Evolutionary conservation across 2,888 invertebrate species (phyloP).

Genomic region (Endomychus coccineus): DNA sequence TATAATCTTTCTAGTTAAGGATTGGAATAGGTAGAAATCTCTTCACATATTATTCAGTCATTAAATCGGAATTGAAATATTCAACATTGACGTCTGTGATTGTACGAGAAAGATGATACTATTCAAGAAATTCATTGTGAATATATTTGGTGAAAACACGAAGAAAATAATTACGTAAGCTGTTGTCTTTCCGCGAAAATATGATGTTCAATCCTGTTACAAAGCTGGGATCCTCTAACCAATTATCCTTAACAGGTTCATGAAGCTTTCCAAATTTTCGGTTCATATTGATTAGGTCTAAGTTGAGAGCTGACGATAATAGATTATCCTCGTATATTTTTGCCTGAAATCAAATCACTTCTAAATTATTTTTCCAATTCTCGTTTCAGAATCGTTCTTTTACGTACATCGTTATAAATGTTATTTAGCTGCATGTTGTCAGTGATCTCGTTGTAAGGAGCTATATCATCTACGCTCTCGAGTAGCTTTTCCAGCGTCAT

Average conservation of each 20-base stretch:
- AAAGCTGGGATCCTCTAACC: slow-evolving; percentile 25
- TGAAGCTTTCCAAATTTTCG: slow-evolving; percentile 25
- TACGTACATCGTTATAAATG: slow-evolving; percentile 30
- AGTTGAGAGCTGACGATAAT: slow-evolving; percentile 27
- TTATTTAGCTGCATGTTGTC: slow-evolving; percentile 22
- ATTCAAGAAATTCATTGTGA: no score
- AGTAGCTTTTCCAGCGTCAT: slow-evolving; percentile 33
- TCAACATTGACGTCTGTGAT: no score
- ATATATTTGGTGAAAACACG: no score
- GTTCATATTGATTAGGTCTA: slow-evolving; percentile 26
- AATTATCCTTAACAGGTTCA: slow-evolving; percentile 23
- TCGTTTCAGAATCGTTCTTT: neutral
- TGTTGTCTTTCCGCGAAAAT: slow-evolving; percentile 29
- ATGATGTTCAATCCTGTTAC: slow-evolving; percentile 28
- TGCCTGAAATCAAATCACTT: slow-evolving; percentile 3
- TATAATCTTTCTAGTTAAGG: no score
- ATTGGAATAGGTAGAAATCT: no score
- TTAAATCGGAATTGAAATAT: no score
- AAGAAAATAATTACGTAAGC: slow-evolving; percentile 33
- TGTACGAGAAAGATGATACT: no score
- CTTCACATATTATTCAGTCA: no score
- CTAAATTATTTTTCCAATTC: neutral
- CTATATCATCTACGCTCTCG: slow-evolving; percentile 32
- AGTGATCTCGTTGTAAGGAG: slow-evolving; percentile 29
- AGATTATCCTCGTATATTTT: slow-evolving; percentile 24